Base-by-base conservation (phyloP, 2,113 vertebrate species). In the Acrocephalus kingi region DNA sequence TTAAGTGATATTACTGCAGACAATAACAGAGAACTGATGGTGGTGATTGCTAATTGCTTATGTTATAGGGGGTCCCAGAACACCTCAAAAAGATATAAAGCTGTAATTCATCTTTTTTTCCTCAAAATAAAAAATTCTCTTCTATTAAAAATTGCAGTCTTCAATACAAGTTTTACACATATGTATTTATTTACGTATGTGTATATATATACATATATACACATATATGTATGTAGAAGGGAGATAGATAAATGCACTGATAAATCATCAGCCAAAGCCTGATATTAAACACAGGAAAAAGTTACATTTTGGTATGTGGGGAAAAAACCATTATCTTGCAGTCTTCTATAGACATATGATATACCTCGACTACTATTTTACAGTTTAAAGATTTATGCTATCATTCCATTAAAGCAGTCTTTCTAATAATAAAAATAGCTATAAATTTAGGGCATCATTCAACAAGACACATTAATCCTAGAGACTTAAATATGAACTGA, bases 391-490 rank as follows among this genome's bases (percentile, higher is more conserved):
- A 59, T 80, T 88, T 37, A 33, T 43, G 14, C 4, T 73, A 51
- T 9, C 30, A 27, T 77, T 76, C 12, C 12, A 43, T 58, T 87
- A 90, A 69, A 77, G 18, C 27, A 74, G 43, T 88, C 73, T 69
- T 88, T 77, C 83, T 59, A 51, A 25, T 28, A 74, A 55, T 62
- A 90, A 92, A 94, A 92, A 88, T 66, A 92, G 43, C 68, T 49
- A 35, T 59, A 90, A 93, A 67, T 92, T 88, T 84, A 92, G 68
- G 59, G 10, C 80, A 93, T 71, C 68, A 67, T 86, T 86, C 67
- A 80, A 33, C 28, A 83, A 90, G 55, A 33, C 46, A 89, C 49
- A 79, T 18, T 94, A 90, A 95, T 94, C 90, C 79, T 93, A 74
- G 55, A 76, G 75, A 88, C 68, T 90, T 93, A 84, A 93, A 88